Evolutionary conservation across 37 sponge, comb jelly and placozoan genomes (phyloP).

Genomic region (Hormiphora californensis): DNA sequence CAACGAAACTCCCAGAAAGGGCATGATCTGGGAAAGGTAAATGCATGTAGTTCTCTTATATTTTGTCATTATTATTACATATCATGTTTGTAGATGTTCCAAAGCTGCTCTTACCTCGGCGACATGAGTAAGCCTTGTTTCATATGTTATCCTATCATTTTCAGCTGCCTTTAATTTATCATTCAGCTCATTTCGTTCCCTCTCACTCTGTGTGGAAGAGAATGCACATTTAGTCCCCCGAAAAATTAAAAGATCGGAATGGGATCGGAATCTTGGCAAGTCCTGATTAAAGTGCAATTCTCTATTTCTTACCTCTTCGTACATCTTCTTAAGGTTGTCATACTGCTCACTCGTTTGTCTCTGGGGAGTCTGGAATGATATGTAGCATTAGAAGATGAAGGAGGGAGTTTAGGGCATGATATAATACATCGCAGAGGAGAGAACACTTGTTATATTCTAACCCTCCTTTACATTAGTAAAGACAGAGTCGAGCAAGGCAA

Average conservation of each 20-base stretch:
- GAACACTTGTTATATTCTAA: too few relatives aligned
- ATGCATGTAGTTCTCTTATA: too few relatives aligned
- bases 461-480: too few relatives aligned
- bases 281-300: too few relatives aligned
- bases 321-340: conserved; percentile 21
- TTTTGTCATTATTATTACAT: too few relatives aligned
- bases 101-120: conserved; percentile 11
- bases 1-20: too few relatives aligned
- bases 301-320: conserved; percentile 26
- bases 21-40: too few relatives aligned
- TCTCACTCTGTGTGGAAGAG: conserved; percentile 27
- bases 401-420: too few relatives aligned
- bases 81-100: too few relatives aligned
- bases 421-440: too few relatives aligned
- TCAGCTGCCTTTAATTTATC: conserved; percentile 29
- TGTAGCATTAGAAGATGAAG: too few relatives aligned
- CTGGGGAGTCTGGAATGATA: not conserved
- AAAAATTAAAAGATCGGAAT: not conserved
- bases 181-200: not conserved
- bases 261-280: not conserved
- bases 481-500: too few relatives aligned
- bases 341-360: not conserved
- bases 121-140: conserved; percentile 35
- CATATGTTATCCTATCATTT: conserved; percentile 18
- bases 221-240: not conserved